These are phyloP conservation scores for Latheticus oryzae DNA, from an alignment of 2,888 invertebrate genomes.

Conservation along the genomic window DNA sequence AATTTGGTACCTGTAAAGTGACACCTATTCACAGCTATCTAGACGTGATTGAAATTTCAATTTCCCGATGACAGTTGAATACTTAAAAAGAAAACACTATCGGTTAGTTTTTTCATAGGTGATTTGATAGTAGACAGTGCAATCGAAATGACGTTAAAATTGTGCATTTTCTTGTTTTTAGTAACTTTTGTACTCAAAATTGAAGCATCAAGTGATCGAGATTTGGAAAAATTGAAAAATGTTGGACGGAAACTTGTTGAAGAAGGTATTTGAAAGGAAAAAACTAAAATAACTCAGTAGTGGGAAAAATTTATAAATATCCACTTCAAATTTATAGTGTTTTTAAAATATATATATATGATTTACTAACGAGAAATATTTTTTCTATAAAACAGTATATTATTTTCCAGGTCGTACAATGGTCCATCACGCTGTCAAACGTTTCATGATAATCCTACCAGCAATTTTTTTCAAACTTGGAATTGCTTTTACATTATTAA, in stretches of 20 bases:
- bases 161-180: too few species aligned
- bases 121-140: background rate
- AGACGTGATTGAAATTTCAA: conserved; percentile 23
- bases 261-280: conserved; percentile 34
- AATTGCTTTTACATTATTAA: conserved; percentile 76
- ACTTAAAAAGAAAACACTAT: too few species aligned
- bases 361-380: background rate
- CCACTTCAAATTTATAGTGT: background rate
- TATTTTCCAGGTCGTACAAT: conserved; percentile 68
- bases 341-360: too few species aligned
- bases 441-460: conserved; percentile 77
- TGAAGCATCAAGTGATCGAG: background rate
- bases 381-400: conserved; percentile 1
- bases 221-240: background rate
- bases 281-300: background rate
- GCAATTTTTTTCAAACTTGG: conserved; percentile 83
- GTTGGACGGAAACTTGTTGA: conserved; percentile 17
- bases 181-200: too few species aligned
- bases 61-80: too few species aligned
- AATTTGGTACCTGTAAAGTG: conserved; percentile 3
- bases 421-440: conserved; percentile 77
- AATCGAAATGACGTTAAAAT: conserved; percentile 8
- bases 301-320: background rate
- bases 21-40: conserved; percentile 19
- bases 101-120: conserved; percentile 9